phyloP scores from a whole-genome alignment of 2,797 vertebrate species.

The Taeniopygia guttata region DNA sequence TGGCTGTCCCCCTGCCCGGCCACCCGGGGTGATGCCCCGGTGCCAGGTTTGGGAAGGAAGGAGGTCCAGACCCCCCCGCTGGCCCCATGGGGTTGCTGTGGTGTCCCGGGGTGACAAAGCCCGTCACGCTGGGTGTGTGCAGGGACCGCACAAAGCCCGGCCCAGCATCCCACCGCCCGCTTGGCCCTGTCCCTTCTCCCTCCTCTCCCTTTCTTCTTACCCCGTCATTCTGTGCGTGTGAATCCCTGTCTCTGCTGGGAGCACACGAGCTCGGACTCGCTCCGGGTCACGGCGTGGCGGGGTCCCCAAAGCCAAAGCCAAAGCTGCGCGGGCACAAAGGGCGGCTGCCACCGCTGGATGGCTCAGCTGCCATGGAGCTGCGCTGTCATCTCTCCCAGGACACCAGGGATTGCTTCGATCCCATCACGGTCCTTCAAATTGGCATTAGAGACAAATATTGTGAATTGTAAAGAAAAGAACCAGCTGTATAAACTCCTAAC shows the following conservation, averaged over 20 bases:
- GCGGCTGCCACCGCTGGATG: background rate
- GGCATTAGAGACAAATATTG: slow-evolving; percentile 7
- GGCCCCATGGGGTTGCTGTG: background rate
- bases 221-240: background rate
- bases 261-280: background rate
- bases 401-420: background rate
- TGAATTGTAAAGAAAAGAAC: slow-evolving; percentile 10
- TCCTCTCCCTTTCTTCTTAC: background rate
- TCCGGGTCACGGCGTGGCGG: background rate
- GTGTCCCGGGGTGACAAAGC: background rate
- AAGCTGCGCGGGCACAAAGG: background rate
- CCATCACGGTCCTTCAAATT: background rate
- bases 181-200: background rate
- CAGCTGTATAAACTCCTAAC: background rate
- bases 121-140: accelerated
- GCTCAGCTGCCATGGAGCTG: background rate
- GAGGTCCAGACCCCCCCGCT: background rate
- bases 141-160: background rate
- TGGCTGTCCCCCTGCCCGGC: accelerated
- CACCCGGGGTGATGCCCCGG: background rate
- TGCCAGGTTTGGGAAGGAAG: background rate
- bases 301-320: background rate
- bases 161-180: accelerated
- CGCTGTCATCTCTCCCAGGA: background rate
- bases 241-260: background rate